Conservation (phyloP, 2,113 vertebrate species). For the Lepus americanus region DNA sequence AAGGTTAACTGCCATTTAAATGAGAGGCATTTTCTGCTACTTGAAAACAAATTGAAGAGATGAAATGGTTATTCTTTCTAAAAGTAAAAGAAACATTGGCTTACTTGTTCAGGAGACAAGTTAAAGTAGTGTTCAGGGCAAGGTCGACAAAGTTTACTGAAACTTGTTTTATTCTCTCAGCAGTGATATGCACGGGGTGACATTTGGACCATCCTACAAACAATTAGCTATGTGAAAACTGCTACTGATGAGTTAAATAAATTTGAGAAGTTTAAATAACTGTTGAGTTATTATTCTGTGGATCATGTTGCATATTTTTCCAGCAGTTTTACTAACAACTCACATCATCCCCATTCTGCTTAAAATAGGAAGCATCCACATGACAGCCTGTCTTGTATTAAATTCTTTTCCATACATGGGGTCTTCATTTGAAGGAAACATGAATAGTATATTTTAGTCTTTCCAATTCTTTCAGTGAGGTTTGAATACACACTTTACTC, state of each 20-base stretch:
- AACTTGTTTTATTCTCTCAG: background rate
- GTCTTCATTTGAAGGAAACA: background rate
- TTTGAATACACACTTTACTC: background rate
- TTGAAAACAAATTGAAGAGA: background rate
- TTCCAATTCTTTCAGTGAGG: background rate
- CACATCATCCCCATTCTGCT: background rate
- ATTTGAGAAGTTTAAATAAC: slow-evolving; percentile 5
- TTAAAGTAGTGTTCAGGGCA: background rate
- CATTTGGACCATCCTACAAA: background rate
- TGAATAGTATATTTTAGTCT: background rate
- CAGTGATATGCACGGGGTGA: background rate
- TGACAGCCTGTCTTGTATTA: background rate
- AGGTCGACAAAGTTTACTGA: background rate
- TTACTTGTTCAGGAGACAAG: background rate
- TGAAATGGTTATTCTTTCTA: background rate
- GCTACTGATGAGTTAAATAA: background rate
- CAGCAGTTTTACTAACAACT: background rate
- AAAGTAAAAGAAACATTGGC: background rate
- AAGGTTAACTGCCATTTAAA: background rate
- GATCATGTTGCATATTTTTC: background rate
- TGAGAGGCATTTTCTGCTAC: background rate
- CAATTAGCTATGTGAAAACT: background rate
- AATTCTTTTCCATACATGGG: background rate
- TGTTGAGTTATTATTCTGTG: background rate
- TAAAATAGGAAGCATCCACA: background rate